Conservation (phyloP, 2,888 invertebrate genomes). For the Lycophotia porphyrea region DNA sequence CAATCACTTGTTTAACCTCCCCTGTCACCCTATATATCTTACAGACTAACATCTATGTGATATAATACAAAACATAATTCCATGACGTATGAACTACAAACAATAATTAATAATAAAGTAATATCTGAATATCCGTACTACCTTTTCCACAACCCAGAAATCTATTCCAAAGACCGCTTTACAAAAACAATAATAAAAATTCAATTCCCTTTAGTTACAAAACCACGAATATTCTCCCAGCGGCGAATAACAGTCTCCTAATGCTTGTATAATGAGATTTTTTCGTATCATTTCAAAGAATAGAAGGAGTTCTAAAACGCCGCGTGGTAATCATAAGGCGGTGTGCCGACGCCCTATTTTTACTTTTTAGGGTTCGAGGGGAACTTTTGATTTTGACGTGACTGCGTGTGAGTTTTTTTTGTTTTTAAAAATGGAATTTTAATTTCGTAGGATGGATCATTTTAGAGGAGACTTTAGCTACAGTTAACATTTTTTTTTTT, state of each 20-base stretch:
- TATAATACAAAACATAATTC: too few species aligned
- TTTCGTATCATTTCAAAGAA: constrained; percentile 67
- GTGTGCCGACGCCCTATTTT: constrained; percentile 51
- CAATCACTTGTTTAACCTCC: too few species aligned
- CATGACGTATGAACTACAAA: neutral
- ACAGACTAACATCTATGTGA: too few species aligned
- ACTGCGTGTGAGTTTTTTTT: neutral
- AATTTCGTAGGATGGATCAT: neutral
- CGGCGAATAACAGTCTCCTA: constrained; percentile 58
- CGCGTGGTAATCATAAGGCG: constrained; percentile 60
- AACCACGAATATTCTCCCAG: constrained; percentile 21
- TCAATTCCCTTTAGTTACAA: constrained; percentile 25
- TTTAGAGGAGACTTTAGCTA: too few species aligned
- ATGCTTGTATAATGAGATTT: constrained; percentile 72
- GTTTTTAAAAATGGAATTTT: neutral
- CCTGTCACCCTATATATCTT: too few species aligned
- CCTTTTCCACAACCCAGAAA: constrained; percentile 3
- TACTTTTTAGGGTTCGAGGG: constrained; percentile 42
- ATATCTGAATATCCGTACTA: neutral
- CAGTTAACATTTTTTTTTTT: too few species aligned
- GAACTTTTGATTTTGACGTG: constrained; percentile 37
- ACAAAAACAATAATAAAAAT: constrained; percentile 24
- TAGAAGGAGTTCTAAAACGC: constrained; percentile 41
- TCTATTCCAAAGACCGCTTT: neutral
- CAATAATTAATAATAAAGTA: neutral